These are phyloP conservation scores for Muschampia plurimacula DNA, from an alignment of 2,888 invertebrate species.

Conservation along the genomic window DNA sequence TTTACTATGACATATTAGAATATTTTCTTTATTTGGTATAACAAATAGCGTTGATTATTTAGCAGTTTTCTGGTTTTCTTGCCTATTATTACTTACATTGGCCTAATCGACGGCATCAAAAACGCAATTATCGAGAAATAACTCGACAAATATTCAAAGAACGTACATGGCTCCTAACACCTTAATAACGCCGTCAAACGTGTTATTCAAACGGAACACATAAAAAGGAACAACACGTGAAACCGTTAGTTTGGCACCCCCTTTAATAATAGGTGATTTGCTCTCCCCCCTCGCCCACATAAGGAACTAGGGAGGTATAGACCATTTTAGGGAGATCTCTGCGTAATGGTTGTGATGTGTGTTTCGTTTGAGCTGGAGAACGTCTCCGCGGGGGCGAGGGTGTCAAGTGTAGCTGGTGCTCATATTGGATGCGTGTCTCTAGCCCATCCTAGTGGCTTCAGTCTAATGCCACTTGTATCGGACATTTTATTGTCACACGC, in stretches of 20 bases:
- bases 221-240: conserved; percentile 80
- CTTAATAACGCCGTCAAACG: conserved; percentile 76
- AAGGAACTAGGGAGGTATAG: conserved; percentile 47
- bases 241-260: conserved; percentile 82
- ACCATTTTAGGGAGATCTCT: conserved; percentile 60
- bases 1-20: not conserved
- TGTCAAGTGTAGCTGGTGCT: conserved; percentile 45
- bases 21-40: not conserved
- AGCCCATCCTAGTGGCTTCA: conserved; percentile 70
- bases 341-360: conserved; percentile 44
- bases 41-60: not conserved
- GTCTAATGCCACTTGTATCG: conserved; percentile 81
- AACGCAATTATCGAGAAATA: conserved; percentile 38
- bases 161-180: conserved; percentile 63
- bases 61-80: not conserved
- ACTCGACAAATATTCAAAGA: conserved; percentile 48
- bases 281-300: conserved; percentile 64
- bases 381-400: conserved; percentile 37
- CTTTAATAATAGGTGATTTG: conserved; percentile 81
- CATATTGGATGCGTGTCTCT: conserved; percentile 69
- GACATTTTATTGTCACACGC: conserved; percentile 82
- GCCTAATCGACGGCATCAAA: conserved; percentile 31
- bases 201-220: conserved; percentile 71
- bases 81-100: not conserved
- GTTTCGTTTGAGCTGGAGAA: conserved; percentile 51